These are phyloP conservation scores for Nemurella pictetii DNA, from an alignment of 2,888 invertebrate species.

Conservation along the genomic window DNA sequence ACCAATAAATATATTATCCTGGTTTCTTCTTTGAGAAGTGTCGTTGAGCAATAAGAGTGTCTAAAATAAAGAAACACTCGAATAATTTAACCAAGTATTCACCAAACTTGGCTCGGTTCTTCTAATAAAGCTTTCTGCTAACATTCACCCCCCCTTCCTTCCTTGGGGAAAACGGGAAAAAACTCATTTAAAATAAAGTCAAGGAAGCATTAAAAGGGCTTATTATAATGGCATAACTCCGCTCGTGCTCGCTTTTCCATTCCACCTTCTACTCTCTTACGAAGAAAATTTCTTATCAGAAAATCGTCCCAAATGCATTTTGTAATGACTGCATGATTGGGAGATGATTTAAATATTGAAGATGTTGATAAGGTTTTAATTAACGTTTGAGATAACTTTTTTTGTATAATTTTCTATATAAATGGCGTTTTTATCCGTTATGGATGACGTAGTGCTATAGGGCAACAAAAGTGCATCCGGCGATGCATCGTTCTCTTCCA, in stretches of 20 bases:
- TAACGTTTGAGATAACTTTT: background rate
- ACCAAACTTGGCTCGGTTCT: background rate
- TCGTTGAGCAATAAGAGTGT: background rate
- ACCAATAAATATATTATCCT: background rate
- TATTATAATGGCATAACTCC: conserved; percentile 42
- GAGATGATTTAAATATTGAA: background rate
- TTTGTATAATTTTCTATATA: background rate
- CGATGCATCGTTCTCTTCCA: background rate
- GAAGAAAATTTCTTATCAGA: conserved; percentile 5
- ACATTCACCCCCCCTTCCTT: conserved; percentile 14
- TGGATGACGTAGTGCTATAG: background rate
- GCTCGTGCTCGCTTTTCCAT: conserved; percentile 8
- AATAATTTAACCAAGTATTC: conserved; percentile 1
- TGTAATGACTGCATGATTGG: background rate
- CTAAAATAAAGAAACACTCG: background rate
- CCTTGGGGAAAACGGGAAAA: conserved; percentile 35
- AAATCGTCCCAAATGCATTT: background rate
- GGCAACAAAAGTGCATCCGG: background rate
- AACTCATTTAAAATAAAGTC: conserved; percentile 42
- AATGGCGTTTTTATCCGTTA: background rate
- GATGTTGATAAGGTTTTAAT: background rate
- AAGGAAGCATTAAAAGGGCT: conserved; percentile 42
- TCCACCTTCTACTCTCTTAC: background rate
- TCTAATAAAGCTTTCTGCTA: conserved; percentile 25
- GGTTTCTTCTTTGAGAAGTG: background rate